A percentile compares a stretch with the other conserved stretches of the same genome.
Conservation (phyloP, 2,797 vertebrate genomes). For the Eurystomus glaucurus region DNA sequence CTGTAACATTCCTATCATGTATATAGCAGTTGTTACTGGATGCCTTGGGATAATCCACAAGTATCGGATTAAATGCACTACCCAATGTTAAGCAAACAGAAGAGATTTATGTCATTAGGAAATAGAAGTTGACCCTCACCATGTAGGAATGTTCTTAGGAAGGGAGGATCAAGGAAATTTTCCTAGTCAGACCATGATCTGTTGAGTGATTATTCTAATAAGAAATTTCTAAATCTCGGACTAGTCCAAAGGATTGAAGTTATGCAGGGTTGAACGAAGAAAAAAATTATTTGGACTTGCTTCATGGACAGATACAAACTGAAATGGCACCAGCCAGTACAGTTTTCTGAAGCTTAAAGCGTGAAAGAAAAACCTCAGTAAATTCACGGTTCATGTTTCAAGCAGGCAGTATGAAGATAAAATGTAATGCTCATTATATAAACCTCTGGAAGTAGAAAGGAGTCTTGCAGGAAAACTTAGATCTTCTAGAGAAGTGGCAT, state of each 20-base stretch:
- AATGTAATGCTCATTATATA: neutral
- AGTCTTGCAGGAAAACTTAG: neutral
- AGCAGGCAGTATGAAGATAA: neutral
- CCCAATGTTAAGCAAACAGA: slow-evolving; percentile 9
- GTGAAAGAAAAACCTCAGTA: neutral
- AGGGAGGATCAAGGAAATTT: slow-evolving; percentile 46
- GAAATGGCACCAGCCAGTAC: neutral
- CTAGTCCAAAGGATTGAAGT: neutral
- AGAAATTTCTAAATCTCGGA: neutral
- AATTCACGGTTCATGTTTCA: neutral
- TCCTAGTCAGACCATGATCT: neutral
- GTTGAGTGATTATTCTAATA: slow-evolving; percentile 26
- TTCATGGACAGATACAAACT: neutral
- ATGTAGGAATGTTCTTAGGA: slow-evolving; percentile 34
- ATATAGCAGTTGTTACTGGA: neutral
- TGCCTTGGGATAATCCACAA: neutral
- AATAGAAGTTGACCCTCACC: slow-evolving; percentile 25
- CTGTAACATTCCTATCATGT: neutral
- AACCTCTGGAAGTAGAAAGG: neutral
- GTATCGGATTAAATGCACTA: neutral
- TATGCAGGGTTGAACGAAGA: neutral
- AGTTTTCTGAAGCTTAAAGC: neutral
- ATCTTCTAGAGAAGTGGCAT: neutral
- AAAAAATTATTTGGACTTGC: neutral
- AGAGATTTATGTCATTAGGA: slow-evolving; percentile 45